Evolutionary conservation across 2,888 invertebrate species (phyloP).

Genomic region (Chorisops tibialis): DNA sequence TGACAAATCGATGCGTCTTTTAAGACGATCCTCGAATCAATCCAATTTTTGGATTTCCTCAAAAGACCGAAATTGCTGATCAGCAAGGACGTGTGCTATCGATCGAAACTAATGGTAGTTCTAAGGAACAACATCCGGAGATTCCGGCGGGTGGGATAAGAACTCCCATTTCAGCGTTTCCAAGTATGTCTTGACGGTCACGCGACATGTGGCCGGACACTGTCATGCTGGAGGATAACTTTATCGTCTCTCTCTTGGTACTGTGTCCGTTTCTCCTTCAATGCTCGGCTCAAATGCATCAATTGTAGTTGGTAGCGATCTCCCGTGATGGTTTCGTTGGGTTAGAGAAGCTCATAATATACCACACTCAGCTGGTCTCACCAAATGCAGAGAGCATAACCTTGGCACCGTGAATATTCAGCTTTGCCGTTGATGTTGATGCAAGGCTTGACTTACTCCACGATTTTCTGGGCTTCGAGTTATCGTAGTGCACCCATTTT

Average conservation of each 20-base stretch:
- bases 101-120: no score
- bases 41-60: no score
- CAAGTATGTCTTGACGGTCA: not conserved
- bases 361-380: slow-evolving; percentile 16
- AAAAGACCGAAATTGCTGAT: no score
- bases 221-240: slow-evolving; percentile 8
- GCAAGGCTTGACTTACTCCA: not conserved
- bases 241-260: slow-evolving; percentile 7
- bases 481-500: slow-evolving; percentile 11
- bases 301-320: slow-evolving; percentile 17
- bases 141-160: not conserved
- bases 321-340: slow-evolving; percentile 22
- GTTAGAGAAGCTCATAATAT: slow-evolving; percentile 27
- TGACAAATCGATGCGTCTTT: no score
- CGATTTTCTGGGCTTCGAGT: slow-evolving; percentile 7
- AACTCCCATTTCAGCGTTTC: slow-evolving; percentile 1
- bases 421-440: slow-evolving; percentile 7
- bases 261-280: slow-evolving; percentile 7
- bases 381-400: slow-evolving; percentile 10
- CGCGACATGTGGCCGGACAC: not conserved
- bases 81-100: no score
- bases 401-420: not conserved
- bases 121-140: no score
- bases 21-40: no score
- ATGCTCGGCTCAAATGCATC: slow-evolving; percentile 21